Evolutionary conservation across 2,888 invertebrate species (phyloP).

Genomic region (Parnassius apollo): DNA sequence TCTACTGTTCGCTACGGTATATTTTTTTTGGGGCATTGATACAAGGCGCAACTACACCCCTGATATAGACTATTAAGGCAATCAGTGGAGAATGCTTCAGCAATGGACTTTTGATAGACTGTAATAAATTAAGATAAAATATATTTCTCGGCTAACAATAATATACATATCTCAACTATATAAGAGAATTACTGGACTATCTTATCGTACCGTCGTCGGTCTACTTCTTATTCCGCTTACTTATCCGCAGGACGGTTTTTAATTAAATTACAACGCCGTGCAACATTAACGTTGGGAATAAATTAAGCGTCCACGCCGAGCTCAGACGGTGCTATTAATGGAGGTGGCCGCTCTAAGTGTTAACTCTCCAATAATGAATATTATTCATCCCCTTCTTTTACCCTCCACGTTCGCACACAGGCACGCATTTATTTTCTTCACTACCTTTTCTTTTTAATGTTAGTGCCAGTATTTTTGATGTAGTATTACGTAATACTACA

Average conservation of each 20-base stretch:
- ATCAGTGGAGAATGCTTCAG: background rate
- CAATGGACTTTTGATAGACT: no score
- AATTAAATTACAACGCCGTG: constrained; percentile 25
- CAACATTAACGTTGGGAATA: constrained; percentile 38
- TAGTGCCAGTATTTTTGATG: constrained; percentile 9
- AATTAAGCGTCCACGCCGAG: constrained; percentile 38
- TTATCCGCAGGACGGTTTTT: constrained; percentile 24
- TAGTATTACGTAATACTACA: no score
- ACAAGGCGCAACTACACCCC: no score
- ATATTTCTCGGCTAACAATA: background rate
- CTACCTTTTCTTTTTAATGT: background rate
- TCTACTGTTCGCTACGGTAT: no score
- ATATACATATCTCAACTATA: background rate
- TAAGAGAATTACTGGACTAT: constrained; percentile 10
- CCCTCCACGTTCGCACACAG: constrained; percentile 14
- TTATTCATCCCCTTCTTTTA: constrained; percentile 48
- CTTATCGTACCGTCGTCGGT: constrained; percentile 7
- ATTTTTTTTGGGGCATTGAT: no score
- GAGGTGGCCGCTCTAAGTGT: constrained; percentile 51
- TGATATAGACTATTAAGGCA: no score
- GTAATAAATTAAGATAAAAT: background rate
- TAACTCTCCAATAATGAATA: constrained; percentile 66
- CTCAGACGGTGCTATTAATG: constrained; percentile 39
- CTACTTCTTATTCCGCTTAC: constrained; percentile 23
- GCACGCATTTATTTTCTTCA: constrained; percentile 12